Evolutionary conservation across 2,888 invertebrate species (phyloP), one percentile per base, ranked within the genome.

Genomic region (Coleophora flavipennella): DNA sequence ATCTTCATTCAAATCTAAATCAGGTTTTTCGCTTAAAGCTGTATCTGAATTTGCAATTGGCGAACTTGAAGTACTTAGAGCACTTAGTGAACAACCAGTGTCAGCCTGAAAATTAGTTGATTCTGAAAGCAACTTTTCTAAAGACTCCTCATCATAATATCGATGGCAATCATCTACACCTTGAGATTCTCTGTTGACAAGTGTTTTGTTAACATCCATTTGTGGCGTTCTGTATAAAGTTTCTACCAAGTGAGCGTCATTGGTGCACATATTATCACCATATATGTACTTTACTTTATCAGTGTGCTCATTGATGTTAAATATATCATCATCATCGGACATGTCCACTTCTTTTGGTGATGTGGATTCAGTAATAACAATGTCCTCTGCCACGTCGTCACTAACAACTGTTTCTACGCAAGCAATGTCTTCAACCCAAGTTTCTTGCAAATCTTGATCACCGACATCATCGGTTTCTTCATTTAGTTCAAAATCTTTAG

Each of bases 381-480:
- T 62, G 46, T 80, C 70, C 59, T 78, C 80, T 27, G 66, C 70
- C 31, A 79, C 60, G 40, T 85, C 77, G 34, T 85, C 85, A 47
- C 71, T 78, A 20, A 78, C 70, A 41, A 85, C 74, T 14, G 83
- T 84, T 60, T 85, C 85, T 31, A 80, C 65, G 53, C 79, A 83
- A 29, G 68, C 83, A 11, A 85, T 68, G 48, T 83, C 77, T 39
- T 81, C 78, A 28, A 84, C 70, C 85, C 85, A 86, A 26, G 75
- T 51, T 40, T 70, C 69, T 46, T 64, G 67, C 29, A 20, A 59
- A 42, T 67, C 68, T 43, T 66, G 65, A 42, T 66, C 64, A 42
- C 64, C 59, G 20, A 57, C 45, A 45, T 49, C 51, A 40, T 20
- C 6, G 20, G 20, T 4, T 4, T 20, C 6, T 6, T 20, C 20